Conservation (phyloP, 2,888 invertebrate genomes). For the Cerastis rubricosa region DNA sequence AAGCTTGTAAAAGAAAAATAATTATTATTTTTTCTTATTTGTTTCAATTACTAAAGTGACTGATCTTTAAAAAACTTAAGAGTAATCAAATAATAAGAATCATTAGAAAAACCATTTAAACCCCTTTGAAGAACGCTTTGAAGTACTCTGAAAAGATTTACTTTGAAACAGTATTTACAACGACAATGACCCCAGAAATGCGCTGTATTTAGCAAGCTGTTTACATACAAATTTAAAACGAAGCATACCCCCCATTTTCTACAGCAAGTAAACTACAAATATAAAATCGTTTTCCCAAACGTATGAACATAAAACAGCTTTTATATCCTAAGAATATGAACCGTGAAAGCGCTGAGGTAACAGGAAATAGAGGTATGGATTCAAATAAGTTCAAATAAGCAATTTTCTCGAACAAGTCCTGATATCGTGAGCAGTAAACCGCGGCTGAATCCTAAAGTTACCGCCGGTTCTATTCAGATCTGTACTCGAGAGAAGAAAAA, state of each 20-base stretch:
- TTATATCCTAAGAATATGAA: constrained; percentile 70
- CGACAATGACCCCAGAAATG: not conserved
- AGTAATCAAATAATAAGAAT: not conserved
- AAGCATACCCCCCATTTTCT: constrained; percentile 1
- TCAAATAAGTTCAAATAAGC: constrained; percentile 85
- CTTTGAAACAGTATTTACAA: not conserved
- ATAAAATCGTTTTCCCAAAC: constrained; percentile 46
- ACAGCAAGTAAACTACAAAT: constrained; percentile 21
- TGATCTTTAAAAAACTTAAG: no score
- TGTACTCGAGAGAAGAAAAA: constrained; percentile 88
- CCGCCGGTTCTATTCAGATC: constrained; percentile 77
- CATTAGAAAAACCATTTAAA: not conserved
- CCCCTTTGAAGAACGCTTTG: not conserved
- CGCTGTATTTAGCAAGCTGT: not conserved
- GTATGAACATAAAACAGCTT: constrained; percentile 44
- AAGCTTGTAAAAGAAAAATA: not conserved
- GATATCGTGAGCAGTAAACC: constrained; percentile 82
- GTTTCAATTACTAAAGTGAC: not conserved
- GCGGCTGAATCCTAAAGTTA: constrained; percentile 73
- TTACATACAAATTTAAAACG: constrained; percentile 14
- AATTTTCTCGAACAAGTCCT: constrained; percentile 81
- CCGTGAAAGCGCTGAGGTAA: constrained; percentile 69
- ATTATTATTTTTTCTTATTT: not conserved
- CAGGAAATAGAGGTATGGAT: constrained; percentile 77
- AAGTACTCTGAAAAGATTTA: not conserved